phyloP scores from a whole-genome alignment of 2,797 vertebrate genomes.

The Borostomias antarcticus region DNA sequence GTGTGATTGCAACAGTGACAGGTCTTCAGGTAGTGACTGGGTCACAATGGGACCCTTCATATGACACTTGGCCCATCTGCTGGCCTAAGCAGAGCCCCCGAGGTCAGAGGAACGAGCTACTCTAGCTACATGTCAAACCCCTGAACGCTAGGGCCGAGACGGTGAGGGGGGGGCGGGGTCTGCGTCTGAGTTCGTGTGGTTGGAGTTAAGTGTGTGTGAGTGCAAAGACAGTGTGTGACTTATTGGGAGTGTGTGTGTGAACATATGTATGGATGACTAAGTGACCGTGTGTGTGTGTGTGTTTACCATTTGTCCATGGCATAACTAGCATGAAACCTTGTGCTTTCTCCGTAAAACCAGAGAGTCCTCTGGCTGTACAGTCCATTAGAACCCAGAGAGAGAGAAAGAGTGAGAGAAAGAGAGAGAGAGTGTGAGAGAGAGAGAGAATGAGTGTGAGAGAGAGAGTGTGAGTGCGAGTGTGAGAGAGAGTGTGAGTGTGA shows the following conservation, averaged over 20 bases:
- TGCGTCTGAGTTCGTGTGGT: neutral
- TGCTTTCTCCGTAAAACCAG: conserved; percentile 58
- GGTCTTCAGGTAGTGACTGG: conserved; percentile 28
- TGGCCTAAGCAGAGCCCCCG: conserved; percentile 18
- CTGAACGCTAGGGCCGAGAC: neutral
- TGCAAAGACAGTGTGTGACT: no score
- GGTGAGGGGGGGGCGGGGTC: neutral
- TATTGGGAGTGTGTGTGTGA: neutral
- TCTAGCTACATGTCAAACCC: neutral
- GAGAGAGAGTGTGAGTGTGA: conserved; percentile 10
- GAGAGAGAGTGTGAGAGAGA: neutral
- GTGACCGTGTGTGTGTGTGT: conserved; percentile 5
- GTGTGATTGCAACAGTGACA: conserved; percentile 32
- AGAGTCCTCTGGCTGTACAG: conserved; percentile 61
- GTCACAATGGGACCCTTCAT: conserved; percentile 29
- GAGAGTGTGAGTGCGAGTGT: neutral
- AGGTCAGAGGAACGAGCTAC: conserved; percentile 43
- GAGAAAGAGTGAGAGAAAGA: conserved; percentile 3
- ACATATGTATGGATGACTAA: neutral
- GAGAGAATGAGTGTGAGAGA: conserved; percentile 7
- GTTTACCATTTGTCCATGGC: conserved; percentile 32
- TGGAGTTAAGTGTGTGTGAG: neutral
- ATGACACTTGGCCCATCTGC: conserved; percentile 54
- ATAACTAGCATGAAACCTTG: conserved; percentile 69
- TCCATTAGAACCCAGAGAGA: conserved; percentile 57